These are phyloP conservation scores for Theristus sp. DNA, from an alignment of 2,888 invertebrate species.

Conservation along the genomic window DNA sequence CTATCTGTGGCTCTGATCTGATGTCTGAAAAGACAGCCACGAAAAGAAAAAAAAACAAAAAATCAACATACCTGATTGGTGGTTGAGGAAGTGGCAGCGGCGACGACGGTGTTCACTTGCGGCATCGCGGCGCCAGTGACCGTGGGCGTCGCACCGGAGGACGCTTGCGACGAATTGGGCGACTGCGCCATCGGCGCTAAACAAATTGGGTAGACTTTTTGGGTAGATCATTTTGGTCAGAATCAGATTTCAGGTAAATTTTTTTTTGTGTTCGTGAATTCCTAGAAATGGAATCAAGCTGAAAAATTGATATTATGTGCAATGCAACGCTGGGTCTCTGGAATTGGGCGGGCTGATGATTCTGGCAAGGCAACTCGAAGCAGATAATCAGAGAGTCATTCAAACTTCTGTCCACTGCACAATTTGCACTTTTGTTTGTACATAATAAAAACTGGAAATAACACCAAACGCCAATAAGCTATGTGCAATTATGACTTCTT, in stretches of 20 bases:
- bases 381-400: neutral
- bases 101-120: neutral
- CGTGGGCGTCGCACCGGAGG: neutral
- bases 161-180: neutral
- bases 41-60: no score
- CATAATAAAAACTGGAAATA: no score
- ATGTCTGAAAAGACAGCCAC: no score
- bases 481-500: no score
- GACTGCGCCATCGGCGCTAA: neutral
- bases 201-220: no score
- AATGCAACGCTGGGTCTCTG: neutral
- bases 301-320: neutral
- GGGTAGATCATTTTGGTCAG: no score
- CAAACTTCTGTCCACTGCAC: neutral
- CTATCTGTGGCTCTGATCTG: no score
- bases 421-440: neutral
- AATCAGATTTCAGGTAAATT: no score
- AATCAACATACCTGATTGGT: neutral
- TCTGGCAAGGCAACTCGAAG: neutral
- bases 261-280: no score
- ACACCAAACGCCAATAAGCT: no score
- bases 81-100: neutral
- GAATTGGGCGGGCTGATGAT: neutral
- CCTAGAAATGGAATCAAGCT: neutral
- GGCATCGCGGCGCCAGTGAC: neutral